A percentile compares a stretch with the other conserved stretches of the same genome.
Conservation (phyloP, 2,888 invertebrate species). For the Drosophila falleni region DNA sequence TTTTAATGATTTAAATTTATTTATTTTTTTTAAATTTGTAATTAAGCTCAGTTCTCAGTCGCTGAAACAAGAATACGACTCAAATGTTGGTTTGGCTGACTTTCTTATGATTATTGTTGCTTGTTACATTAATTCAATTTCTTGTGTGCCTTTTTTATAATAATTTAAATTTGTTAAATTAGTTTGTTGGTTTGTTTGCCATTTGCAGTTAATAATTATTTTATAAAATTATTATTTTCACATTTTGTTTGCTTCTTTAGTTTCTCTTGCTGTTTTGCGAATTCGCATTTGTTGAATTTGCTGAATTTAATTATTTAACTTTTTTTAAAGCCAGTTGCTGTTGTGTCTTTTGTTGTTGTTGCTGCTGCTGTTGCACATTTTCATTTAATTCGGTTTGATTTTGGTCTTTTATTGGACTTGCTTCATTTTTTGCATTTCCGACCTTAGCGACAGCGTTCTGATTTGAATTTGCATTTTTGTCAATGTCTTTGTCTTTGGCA, state of each 20-base stretch:
- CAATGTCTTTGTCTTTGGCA: conserved; percentile 84
- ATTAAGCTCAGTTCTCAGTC: conserved; percentile 59
- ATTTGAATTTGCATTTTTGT: conserved; percentile 67
- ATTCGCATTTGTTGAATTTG: neutral
- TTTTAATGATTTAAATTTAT: neutral
- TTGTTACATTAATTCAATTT: neutral
- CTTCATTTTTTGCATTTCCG: conserved; percentile 73
- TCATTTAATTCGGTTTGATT: conserved; percentile 30
- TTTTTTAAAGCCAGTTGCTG: neutral
- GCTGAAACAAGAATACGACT: conserved; percentile 30
- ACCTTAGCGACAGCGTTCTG: conserved; percentile 80
- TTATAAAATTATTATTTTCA: conserved; percentile 21
- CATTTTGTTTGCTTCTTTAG: conserved; percentile 13
- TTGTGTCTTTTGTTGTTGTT: conserved; percentile 8
- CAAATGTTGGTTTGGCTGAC: conserved; percentile 16
- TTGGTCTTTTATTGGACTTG: conserved; percentile 42
- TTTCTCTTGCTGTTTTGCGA: neutral
- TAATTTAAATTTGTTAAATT: conserved; percentile 1
- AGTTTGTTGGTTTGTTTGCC: conserved; percentile 5
- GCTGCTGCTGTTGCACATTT: conserved; percentile 16
- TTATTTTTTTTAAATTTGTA: conserved; percentile 1
- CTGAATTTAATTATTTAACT: neutral
- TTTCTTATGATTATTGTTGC: conserved; percentile 7
- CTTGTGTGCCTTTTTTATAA: neutral
- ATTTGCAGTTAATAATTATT: conserved; percentile 14